Conservation (phyloP, 1,140 invertebrate genomes). For the Saccostrea cuccullata region DNA sequence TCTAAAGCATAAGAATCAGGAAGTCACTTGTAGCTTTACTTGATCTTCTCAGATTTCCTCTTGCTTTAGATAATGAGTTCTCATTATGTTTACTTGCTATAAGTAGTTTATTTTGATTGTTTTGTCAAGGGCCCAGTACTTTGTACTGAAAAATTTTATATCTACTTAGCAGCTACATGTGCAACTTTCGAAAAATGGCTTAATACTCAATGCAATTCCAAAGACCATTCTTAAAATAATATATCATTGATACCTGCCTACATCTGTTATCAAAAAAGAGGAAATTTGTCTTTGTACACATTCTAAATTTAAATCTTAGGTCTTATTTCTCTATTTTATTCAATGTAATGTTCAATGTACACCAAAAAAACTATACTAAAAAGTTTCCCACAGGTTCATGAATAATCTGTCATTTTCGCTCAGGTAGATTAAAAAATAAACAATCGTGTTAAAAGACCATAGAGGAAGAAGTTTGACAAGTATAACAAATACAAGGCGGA, state of each 20-base stretch:
- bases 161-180: neutral
- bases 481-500: neutral
- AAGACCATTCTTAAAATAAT: no score
- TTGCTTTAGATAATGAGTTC: neutral
- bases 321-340: neutral
- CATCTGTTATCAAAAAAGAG: no score
- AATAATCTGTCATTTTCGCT: neutral
- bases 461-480: constrained; percentile 20
- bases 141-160: constrained; percentile 2
- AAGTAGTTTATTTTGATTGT: neutral
- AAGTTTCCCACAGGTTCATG: neutral
- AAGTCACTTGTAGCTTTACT: neutral
- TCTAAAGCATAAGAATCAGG: neutral
- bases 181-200: neutral
- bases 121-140: neutral
- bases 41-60: neutral
- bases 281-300: no score
- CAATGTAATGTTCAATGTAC: neutral
- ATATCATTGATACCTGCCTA: no score
- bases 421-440: neutral
- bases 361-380: neutral
- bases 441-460: constrained; percentile 18
- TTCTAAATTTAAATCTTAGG: no score
- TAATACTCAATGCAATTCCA: no score
- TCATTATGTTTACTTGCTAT: neutral